Evolutionary conservation across 2,113 vertebrate genomes (phyloP), one percentile per base, ranked within the genome.

Genomic region (Bubo scandiacus): DNA sequence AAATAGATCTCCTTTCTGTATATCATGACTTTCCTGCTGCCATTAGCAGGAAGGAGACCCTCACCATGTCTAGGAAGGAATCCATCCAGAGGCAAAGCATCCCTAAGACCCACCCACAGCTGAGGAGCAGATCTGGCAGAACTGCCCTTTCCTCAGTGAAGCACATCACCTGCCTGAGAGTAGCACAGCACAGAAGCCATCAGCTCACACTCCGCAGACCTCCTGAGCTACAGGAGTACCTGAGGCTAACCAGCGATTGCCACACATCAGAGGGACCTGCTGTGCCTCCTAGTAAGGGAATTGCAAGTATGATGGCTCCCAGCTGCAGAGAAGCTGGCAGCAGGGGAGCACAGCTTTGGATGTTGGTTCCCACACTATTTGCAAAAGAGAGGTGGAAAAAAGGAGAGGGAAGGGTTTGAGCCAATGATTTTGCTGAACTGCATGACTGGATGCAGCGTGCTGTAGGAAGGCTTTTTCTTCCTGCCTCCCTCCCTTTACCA

Each of bases 191-290:
- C 40, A 82, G 61, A 57, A 34, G 49, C 43, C 43, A 22, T 21
- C 36, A 32, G 67, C 67, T 54, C 67, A 73, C 14, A 5, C 21
- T 8, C 12, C 12, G 4, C 11, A 74, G 49, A 13, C 8, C 26
- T 62, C 49, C 42, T 18, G 7, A 55, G 73, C 67, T 25, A 15
- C 21, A 51, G 47, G 34, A 74, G 49, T 38, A 63, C 19, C 49
- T 42, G 34, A 43, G 27, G 30, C 26, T 57, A 6, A 10, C 34
- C 3, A 2, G 23, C 1, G 1, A 27, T 19, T 12, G 5, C 52
- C 47, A 9, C 5, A 2, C 12, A 5, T 5, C 66, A 20, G 40
- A 42, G 16, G 49, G 43, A 61, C 38, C 36, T 58, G 38, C 42
- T 32, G 14, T n/a, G 43, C 36, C 8, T 22, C 66, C 43, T 59